Evolutionary conservation across 2,888 invertebrate genomes (phyloP).

Genomic region (Drosophila paucipuncta): DNA sequence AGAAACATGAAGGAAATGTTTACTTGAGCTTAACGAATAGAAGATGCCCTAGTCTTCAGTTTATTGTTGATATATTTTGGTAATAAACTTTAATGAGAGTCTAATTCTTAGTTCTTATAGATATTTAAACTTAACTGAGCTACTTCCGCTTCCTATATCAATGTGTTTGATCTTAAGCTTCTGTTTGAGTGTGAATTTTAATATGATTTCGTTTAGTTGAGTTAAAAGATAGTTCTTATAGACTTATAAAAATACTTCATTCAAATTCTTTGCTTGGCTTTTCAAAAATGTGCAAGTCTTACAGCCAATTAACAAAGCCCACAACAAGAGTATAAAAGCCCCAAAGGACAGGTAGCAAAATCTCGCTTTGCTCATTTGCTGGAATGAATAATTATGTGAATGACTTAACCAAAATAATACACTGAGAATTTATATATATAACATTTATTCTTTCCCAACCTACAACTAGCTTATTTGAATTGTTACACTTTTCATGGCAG

Average conservation of each 20-base stretch:
- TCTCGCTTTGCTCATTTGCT: background rate
- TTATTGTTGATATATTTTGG: background rate
- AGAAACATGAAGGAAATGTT: conserved; percentile 5
- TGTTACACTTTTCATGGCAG: background rate
- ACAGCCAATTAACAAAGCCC: background rate
- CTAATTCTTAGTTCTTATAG: background rate
- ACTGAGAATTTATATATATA: background rate
- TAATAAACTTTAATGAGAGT: background rate
- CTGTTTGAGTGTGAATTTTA: background rate
- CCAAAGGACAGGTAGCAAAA: conserved; percentile 1
- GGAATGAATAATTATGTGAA: conserved; percentile 11
- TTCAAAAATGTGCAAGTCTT: background rate
- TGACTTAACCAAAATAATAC: conserved; percentile 9
- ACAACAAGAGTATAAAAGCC: background rate
- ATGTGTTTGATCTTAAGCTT: background rate
- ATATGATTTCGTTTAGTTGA: background rate
- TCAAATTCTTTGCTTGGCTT: background rate
- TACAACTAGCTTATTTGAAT: background rate
- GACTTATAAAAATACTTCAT: background rate
- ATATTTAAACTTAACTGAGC: background rate
- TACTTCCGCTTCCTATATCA: background rate
- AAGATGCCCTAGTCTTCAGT: conserved; percentile 22
- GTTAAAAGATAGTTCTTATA: background rate
- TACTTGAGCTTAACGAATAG: conserved; percentile 27
- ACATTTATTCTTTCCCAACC: background rate